A percentile compares a stretch with the other conserved stretches of the same genome.
phyloP scores from a whole-genome alignment of 2,797 vertebrate species.

The Mus minutoides region DNA sequence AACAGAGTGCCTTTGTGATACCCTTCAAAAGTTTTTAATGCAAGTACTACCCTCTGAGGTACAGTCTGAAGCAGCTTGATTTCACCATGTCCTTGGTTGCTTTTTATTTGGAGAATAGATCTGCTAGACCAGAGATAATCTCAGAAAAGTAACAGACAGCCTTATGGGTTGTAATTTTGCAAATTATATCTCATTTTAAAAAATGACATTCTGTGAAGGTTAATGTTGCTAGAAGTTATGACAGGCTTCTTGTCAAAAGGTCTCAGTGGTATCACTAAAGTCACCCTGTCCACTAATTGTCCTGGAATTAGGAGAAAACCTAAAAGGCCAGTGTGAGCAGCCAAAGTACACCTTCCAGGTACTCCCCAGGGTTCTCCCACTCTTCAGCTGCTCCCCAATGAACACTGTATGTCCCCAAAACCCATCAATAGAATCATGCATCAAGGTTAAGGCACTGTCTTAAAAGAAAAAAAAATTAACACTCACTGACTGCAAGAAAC shows the following conservation, averaged over 20 bases:
- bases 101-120: constrained; percentile 7
- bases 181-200: constrained; percentile 52
- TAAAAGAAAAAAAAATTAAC: constrained; percentile 20
- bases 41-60: neutral
- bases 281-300: constrained; percentile 5
- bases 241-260: constrained; percentile 33
- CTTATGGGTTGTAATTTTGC: constrained; percentile 32
- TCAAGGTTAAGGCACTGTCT: constrained; percentile 45
- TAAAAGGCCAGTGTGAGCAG: constrained; percentile 7
- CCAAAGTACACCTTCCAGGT: neutral
- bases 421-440: neutral
- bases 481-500: neutral
- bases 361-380: neutral
- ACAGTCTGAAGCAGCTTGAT: neutral
- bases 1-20: constrained; percentile 29
- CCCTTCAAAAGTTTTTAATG: constrained; percentile 30
- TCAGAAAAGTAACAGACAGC: constrained; percentile 9
- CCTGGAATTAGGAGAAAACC: constrained; percentile 26
- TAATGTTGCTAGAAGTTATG: constrained; percentile 1
- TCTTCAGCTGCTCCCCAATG: neutral
- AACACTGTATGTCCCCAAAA: neutral
- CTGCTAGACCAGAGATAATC: constrained; percentile 11
- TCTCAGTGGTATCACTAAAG: constrained; percentile 51
- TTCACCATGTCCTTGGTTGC: neutral
- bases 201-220: neutral